Conservation (phyloP, 2,113 vertebrate species). For the Malurus cyaneus region DNA sequence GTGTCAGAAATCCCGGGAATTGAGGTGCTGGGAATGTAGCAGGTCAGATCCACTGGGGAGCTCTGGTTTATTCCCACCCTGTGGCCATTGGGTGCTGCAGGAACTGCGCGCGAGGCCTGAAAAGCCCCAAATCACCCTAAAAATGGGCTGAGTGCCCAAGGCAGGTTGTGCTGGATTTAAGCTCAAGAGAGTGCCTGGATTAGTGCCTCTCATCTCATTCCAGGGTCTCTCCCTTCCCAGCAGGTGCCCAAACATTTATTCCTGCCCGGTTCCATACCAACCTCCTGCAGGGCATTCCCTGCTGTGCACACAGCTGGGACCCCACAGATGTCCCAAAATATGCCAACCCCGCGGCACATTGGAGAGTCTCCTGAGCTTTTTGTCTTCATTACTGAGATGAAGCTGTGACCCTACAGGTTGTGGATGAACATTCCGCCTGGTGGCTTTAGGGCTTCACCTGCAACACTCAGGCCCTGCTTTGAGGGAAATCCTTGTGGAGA, state of each 20-base stretch:
- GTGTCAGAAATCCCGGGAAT: not conserved
- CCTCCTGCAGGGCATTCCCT: not conserved
- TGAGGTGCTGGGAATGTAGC: fast-evolving
- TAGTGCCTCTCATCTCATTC: not conserved
- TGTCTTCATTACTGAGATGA: fast-evolving
- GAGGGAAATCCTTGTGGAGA: not conserved
- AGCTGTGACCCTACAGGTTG: fast-evolving
- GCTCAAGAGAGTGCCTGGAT: fast-evolving
- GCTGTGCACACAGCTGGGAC: not conserved
- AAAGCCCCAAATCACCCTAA: not conserved
- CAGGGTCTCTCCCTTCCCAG: not conserved
- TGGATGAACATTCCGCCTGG: too few species aligned
- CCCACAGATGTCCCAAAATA: not conserved
- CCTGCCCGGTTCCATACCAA: not conserved
- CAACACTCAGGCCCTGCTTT: fast-evolving
- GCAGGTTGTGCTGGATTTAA: not conserved
- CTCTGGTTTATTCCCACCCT: not conserved
- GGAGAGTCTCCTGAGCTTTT: not conserved
- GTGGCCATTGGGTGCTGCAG: not conserved
- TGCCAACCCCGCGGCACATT: not conserved
- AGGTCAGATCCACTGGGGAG: not conserved
- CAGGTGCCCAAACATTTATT: not conserved
- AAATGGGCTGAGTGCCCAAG: not conserved
- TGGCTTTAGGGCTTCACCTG: not conserved
- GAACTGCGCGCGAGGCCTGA: too few species aligned